Percentiles rank a stretch among this genome's conserved stretches.
phyloP scores from a whole-genome alignment of 1,140 invertebrate genomes.

The Nasonia longicornis region DNA sequence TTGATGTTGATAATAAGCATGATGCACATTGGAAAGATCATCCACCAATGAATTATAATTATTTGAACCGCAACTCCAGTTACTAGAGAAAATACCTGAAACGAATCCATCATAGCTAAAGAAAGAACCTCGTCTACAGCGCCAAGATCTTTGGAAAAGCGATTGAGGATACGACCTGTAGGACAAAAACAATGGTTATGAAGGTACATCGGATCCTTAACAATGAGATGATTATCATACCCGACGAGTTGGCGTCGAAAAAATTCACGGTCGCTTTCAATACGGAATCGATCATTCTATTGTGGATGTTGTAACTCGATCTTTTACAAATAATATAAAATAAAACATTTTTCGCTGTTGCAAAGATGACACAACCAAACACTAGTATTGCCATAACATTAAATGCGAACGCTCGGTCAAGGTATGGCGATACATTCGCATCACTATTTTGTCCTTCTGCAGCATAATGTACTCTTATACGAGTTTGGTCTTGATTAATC shows the following conservation, averaged over 20 bases:
- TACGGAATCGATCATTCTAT: conserved; percentile 74
- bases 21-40: conserved; percentile 77
- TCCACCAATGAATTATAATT: conserved; percentile 80
- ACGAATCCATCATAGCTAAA: conserved; percentile 77
- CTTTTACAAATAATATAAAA: conserved; percentile 74
- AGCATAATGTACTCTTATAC: too few species aligned
- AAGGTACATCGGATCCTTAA: conserved; percentile 48
- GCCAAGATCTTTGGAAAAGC: conserved; percentile 89
- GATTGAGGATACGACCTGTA: conserved; percentile 81
- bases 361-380: conserved; percentile 57
- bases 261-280: conserved; percentile 75
- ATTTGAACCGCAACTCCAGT: conserved; percentile 77
- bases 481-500: too few species aligned
- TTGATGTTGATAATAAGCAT: conserved; percentile 77
- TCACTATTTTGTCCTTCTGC: background rate
- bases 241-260: conserved; percentile 79
- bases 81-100: conserved; percentile 74
- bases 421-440: background rate
- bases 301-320: conserved; percentile 77
- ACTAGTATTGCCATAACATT: conserved; percentile 65
- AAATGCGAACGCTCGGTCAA: conserved; percentile 52
- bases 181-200: too few species aligned
- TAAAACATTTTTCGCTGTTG: conserved; percentile 62
- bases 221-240: conserved; percentile 51
- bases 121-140: conserved; percentile 88